Evolutionary conservation across 2,113 vertebrate genomes (phyloP), one percentile per base, ranked within the genome.

Genomic region (Synodontis membranacea): DNA sequence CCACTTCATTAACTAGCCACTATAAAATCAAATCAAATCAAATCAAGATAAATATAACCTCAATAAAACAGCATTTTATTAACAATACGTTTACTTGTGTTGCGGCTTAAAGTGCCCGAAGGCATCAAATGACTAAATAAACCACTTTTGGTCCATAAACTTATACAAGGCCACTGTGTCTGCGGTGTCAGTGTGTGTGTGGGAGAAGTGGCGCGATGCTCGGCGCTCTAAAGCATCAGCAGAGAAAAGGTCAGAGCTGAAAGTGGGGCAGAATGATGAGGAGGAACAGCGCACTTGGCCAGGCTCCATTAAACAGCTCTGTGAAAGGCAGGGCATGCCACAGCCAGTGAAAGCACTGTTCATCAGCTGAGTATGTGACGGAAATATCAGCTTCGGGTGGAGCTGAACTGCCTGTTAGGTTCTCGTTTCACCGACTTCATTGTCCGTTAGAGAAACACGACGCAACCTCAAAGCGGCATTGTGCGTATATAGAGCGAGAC

Each of bases 301-400:
- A 86, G 58, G 46, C 84, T 86, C 81, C 80, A 88, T 90, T 88
- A 84, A 86, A 84, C 89, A 86, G 34, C 64, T 89, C 85, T 52
- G 86, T 84, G 75, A 82, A 39, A 37, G 4, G 15, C 54, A 56
- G 60, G 60, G 62, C 15, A 81, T 23, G 39, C 48, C 76, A 80
- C 44, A 34, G 23, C 46, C 84, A 80, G 75, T 28, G 19, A 82
- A 14, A 17, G 25, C 80, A 39, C 31, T 21, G 60, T 56, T 74
- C 79, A 81, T 64, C 74, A 84, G 86, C 79, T 72, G 50, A 34
- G 37, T 31, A 64, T 54, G 44, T 52, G 42, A 75, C 80, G 83
- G 80, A 81, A 84, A 37, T 4, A 19, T 44, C 39, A 2, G 66
- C 64, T 58, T 25, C 14, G 68, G 46, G 79, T 52, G 76, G 46